phyloP scores from a whole-genome alignment of 2,888 invertebrate genomes.

The Tortricodes alternella region DNA sequence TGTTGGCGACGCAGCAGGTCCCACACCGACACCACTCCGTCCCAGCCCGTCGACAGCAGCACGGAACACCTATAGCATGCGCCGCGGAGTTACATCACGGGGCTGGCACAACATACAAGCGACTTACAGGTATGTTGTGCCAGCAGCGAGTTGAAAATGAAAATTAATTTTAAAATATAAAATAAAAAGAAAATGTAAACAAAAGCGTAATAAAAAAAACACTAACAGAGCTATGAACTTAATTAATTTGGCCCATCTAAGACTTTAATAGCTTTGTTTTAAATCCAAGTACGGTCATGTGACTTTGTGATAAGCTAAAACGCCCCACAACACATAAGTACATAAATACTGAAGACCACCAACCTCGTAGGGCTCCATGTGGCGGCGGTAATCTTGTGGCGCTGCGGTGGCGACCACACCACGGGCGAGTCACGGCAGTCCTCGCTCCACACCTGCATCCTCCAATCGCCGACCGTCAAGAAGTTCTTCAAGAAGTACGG shows the following conservation, averaged over 20 bases:
- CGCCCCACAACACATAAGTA: too few relatives aligned
- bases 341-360: not conserved
- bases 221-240: too few relatives aligned
- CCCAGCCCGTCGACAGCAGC: constrained; percentile 89
- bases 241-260: too few relatives aligned
- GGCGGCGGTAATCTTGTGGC: constrained; percentile 86
- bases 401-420: constrained; percentile 90
- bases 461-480: constrained; percentile 96
- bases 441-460: constrained; percentile 95
- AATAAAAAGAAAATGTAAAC: too few relatives aligned
- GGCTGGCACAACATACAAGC: too few relatives aligned
- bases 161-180: too few relatives aligned
- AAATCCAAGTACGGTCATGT: too few relatives aligned
- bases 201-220: too few relatives aligned
- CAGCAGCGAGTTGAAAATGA: too few relatives aligned
- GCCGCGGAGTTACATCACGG: constrained; percentile 38
- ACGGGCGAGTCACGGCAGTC: constrained; percentile 96
- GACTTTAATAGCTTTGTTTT: too few relatives aligned
- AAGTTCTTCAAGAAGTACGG: constrained; percentile 97
- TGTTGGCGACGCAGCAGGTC: constrained; percentile 93
- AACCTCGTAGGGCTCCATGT: constrained; percentile 92
- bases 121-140: too few relatives aligned
- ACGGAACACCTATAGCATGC: constrained; percentile 93
- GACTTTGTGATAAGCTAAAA: too few relatives aligned
- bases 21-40: constrained; percentile 93